A percentile compares a stretch with the other conserved stretches of the same genome.
Evolutionary conservation across 2,888 invertebrate species (phyloP).

Genomic region (Noctua janthina): DNA sequence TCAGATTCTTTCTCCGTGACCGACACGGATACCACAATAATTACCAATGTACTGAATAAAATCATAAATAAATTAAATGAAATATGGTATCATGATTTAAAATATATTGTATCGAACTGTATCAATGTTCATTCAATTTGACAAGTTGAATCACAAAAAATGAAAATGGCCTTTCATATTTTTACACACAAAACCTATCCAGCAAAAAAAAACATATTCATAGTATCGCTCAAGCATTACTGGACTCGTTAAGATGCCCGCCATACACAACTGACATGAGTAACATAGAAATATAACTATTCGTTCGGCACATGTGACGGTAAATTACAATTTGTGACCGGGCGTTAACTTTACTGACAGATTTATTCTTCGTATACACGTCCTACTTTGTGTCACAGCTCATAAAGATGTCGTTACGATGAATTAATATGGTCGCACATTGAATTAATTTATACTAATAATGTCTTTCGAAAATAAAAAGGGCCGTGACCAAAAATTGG

Average conservation of each 20-base stretch:
- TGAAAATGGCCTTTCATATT: not conserved
- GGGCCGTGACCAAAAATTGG: slow-evolving; percentile 59
- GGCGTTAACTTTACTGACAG: slow-evolving; percentile 85
- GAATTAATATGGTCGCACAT: slow-evolving; percentile 83
- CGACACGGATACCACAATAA: too few species aligned
- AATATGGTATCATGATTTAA: not conserved
- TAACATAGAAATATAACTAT: slow-evolving; percentile 71
- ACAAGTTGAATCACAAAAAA: not conserved
- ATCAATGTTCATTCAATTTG: slow-evolving; percentile 4
- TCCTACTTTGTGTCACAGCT: slow-evolving; percentile 87
- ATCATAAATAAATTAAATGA: not conserved
- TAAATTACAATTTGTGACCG: slow-evolving; percentile 88
- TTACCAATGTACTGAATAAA: not conserved
- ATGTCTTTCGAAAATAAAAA: slow-evolving; percentile 73
- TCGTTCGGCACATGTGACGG: slow-evolving; percentile 79
- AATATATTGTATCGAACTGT: not conserved
- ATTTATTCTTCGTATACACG: slow-evolving; percentile 86
- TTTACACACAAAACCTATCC: not conserved
- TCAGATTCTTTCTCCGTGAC: too few species aligned
- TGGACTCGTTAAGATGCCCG: slow-evolving; percentile 37
- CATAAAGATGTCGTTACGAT: slow-evolving; percentile 87
- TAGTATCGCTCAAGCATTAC: slow-evolving; percentile 19
- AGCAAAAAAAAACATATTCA: not conserved
- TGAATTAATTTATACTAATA: slow-evolving; percentile 82
- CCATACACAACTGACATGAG: slow-evolving; percentile 51